phyloP scores from a whole-genome alignment of 2,113 vertebrate genomes.

The Rhagologus leucostigma region DNA sequence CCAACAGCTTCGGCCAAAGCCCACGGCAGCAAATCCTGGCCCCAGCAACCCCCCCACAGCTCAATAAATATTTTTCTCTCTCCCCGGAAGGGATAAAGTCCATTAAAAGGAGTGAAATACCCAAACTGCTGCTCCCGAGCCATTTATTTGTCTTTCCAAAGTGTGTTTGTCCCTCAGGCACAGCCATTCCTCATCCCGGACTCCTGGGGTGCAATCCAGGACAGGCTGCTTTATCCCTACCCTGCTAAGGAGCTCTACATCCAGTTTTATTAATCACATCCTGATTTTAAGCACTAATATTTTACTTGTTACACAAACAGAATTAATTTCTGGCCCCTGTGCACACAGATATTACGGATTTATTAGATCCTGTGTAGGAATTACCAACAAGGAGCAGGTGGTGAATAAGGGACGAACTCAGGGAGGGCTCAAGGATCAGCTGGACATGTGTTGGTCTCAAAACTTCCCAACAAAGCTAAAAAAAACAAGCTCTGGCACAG shows the following conservation, averaged over 20 bases:
- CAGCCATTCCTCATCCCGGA: rapidly evolving
- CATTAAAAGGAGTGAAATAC: background rate
- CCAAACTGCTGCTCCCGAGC: background rate
- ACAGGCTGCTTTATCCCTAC: background rate
- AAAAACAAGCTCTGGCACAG: background rate
- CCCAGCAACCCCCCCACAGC: background rate
- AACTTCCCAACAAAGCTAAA: background rate
- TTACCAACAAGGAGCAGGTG: background rate
- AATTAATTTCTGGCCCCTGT: background rate
- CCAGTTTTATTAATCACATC: background rate
- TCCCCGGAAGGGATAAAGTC: background rate
- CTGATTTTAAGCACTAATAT: background rate
- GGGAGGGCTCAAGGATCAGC: background rate
- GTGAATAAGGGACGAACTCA: background rate
- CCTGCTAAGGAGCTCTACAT: background rate
- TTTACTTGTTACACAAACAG: background rate
- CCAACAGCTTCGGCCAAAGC: background rate
- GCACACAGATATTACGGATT: background rate
- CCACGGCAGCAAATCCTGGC: rapidly evolving
- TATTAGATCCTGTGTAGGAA: background rate
- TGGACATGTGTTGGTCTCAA: rapidly evolving
- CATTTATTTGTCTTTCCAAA: background rate
- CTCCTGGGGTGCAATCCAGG: background rate
- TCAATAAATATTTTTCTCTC: background rate
- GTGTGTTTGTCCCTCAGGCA: background rate